A percentile compares a stretch with the other conserved stretches of the same genome.
phyloP scores from a whole-genome alignment of 2,797 vertebrate genomes.

The Sebastes steindachneri region DNA sequence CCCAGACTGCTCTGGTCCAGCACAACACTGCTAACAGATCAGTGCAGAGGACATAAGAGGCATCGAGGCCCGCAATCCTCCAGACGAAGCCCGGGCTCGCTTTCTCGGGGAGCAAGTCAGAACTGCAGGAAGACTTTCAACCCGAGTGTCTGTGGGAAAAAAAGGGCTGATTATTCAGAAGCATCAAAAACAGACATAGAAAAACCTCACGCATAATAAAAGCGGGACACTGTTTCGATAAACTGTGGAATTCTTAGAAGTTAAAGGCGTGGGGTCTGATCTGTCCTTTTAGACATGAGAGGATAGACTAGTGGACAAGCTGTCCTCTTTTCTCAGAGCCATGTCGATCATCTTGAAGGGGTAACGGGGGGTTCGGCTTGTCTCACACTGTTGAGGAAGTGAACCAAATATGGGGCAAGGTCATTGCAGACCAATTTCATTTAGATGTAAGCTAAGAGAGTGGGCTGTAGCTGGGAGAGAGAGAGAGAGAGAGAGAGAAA shows the following conservation, averaged over 20 bases:
- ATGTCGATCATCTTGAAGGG: background rate
- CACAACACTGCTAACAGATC: constrained; percentile 72
- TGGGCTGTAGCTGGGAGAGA: constrained; percentile 22
- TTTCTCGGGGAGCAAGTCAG: constrained; percentile 43
- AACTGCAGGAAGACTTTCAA: constrained; percentile 47
- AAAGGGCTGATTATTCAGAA: constrained; percentile 33
- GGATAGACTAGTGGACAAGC: constrained; percentile 1
- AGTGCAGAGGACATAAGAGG: constrained; percentile 67
- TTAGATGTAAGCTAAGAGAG: constrained; percentile 40
- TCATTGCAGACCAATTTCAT: constrained; percentile 62
- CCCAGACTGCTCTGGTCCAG: constrained; percentile 62
- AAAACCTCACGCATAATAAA: constrained; percentile 8
- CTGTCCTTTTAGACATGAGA: constrained; percentile 21
- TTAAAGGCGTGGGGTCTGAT: constrained; percentile 4
- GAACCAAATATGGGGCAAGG: constrained; percentile 67
- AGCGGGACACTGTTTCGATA: constrained; percentile 1
- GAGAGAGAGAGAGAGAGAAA: constrained; percentile 24
- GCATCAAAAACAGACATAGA: constrained; percentile 26
- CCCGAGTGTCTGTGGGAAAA: constrained; percentile 22
- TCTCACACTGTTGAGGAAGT: constrained; percentile 38
- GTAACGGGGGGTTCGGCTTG: background rate
- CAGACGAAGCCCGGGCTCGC: constrained; percentile 34
- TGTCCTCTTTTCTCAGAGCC: constrained; percentile 15
- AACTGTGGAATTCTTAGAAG: constrained; percentile 26
- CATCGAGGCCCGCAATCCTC: constrained; percentile 35